Conservation (phyloP, 2,888 invertebrate genomes). For the Clunio marinus region DNA sequence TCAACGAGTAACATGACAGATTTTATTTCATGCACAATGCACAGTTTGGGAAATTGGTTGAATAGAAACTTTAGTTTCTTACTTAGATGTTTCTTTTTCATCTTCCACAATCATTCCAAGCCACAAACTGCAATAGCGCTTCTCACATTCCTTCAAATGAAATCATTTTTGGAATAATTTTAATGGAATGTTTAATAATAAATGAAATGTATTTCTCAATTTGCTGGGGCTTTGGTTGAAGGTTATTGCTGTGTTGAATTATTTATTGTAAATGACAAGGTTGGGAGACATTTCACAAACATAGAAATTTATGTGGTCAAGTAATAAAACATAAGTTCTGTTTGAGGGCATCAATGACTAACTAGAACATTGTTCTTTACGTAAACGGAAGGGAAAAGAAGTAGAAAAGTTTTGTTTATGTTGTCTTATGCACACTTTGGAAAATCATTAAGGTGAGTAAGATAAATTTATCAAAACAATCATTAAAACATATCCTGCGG, state of each 20-base stretch:
- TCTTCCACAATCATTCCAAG: too few species aligned
- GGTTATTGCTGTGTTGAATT: conserved; percentile 15
- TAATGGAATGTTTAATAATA: conserved; percentile 39
- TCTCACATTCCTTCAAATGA: not conserved
- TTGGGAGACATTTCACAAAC: conserved; percentile 11
- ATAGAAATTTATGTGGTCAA: not conserved
- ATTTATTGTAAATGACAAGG: conserved; percentile 13
- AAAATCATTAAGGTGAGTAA: not conserved
- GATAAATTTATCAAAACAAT: conserved; percentile 21
- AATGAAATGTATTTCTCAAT: conserved; percentile 25
- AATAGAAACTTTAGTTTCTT: too few species aligned
- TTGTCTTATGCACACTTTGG: too few species aligned
- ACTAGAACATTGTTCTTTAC: not conserved
- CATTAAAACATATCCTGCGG: conserved; percentile 29
- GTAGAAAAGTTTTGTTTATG: not conserved
- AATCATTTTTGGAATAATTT: conserved; percentile 34
- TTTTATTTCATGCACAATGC: too few species aligned
- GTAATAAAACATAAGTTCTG: not conserved
- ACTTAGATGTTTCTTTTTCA: too few species aligned
- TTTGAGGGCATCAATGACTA: not conserved
- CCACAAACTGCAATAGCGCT: not conserved
- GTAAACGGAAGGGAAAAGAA: not conserved
- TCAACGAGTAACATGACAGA: too few species aligned
- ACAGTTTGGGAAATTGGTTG: too few species aligned
- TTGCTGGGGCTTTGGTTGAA: conserved; percentile 6